These are phyloP conservation scores for Macrobrachium rosenbergii DNA, from an alignment of 1,140 invertebrate species.

Conservation along the genomic window DNA sequence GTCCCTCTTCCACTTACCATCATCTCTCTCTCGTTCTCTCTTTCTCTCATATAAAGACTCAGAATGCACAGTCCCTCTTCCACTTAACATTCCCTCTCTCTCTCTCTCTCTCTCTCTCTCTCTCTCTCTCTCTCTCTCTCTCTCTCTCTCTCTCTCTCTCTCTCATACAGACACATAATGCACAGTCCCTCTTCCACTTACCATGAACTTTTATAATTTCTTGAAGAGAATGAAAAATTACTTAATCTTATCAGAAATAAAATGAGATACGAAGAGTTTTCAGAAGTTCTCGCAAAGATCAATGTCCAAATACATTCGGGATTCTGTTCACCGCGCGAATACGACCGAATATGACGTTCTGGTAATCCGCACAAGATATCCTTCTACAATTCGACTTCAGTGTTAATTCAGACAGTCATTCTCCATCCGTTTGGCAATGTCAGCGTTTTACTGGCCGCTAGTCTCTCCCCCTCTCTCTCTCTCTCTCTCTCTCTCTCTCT, in stretches of 20 bases:
- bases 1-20: not conserved
- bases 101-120: slow-evolving; percentile 11
- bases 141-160: no score
- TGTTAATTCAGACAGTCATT: not conserved
- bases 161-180: not conserved
- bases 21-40: not conserved
- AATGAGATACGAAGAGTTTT: no score
- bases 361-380: not conserved
- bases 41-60: not conserved
- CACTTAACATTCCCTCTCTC: not conserved
- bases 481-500: slow-evolving; percentile 4
- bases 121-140: slow-evolving; percentile 2
- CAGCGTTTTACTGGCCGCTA: not conserved
- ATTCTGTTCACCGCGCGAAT: no score
- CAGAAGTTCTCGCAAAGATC: no score
- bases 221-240: not conserved
- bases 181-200: no score
- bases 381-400: not conserved
- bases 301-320: no score
- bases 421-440: not conserved
- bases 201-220: not conserved
- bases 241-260: no score
- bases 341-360: no score
- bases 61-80: not conserved
- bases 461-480: not conserved